phyloP scores from a whole-genome alignment of 1,140 invertebrate species.

The Dryas iulia region DNA sequence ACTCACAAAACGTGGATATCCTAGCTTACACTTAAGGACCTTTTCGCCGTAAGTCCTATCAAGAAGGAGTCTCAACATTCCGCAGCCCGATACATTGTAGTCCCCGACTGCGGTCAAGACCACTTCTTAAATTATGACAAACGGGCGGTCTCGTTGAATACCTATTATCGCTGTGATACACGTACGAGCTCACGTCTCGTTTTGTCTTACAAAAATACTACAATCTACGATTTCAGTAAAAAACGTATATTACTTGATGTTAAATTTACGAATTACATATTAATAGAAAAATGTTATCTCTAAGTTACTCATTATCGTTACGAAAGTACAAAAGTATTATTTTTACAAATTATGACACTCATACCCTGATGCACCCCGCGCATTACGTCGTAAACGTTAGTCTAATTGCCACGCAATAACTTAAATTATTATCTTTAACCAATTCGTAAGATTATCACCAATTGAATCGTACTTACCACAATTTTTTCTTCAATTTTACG shows the following conservation, averaged over 20 bases:
- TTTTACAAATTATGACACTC: slow-evolving; percentile 79
- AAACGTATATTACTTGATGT: slow-evolving; percentile 74
- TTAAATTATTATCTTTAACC: slow-evolving; percentile 78
- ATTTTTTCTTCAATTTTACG: slow-evolving; percentile 20
- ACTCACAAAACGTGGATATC: slow-evolving; percentile 59
- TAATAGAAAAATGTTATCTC: slow-evolving; percentile 74
- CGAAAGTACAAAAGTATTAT: slow-evolving; percentile 77
- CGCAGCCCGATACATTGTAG: slow-evolving; percentile 13
- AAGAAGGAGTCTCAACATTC: slow-evolving; percentile 52
- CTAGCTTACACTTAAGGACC: slow-evolving; percentile 62
- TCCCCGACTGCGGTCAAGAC: slow-evolving; percentile 37
- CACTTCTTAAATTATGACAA: slow-evolving; percentile 50
- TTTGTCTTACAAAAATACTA: slow-evolving; percentile 77
- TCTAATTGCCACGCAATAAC: slow-evolving; percentile 77
- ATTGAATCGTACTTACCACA: slow-evolving; percentile 52
- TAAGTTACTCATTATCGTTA: slow-evolving; percentile 74
- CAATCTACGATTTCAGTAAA: slow-evolving; percentile 74
- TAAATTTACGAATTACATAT: slow-evolving; percentile 71
- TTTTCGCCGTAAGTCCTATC: slow-evolving; percentile 41
- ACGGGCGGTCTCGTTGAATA: slow-evolving; percentile 60
- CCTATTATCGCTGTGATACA: slow-evolving; percentile 79
- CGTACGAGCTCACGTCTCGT: slow-evolving; percentile 61
- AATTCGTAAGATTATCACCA: slow-evolving; percentile 78
- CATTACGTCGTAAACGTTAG: slow-evolving; percentile 66
- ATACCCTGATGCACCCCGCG: slow-evolving; percentile 81